These are phyloP conservation scores for Lacerta viridis DNA, from an alignment of 2,797 vertebrate genomes.

Conservation along the genomic window DNA sequence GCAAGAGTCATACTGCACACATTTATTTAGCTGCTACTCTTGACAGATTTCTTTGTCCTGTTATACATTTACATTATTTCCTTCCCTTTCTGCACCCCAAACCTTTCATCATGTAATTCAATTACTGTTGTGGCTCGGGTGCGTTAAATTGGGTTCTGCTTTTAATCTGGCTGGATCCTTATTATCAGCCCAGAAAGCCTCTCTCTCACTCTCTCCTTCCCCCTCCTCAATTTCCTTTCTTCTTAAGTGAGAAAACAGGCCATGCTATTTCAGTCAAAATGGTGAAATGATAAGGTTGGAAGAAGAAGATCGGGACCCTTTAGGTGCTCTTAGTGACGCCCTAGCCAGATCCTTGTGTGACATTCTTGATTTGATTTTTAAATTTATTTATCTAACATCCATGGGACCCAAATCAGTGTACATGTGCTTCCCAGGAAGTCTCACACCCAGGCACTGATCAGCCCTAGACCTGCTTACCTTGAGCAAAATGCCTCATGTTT, in stretches of 20 bases:
- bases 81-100: conserved; percentile 63
- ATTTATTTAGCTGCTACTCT: conserved; percentile 67
- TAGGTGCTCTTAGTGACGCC: not conserved
- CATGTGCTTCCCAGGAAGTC: not conserved
- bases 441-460: not conserved
- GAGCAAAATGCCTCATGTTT: not conserved
- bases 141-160: conserved; percentile 80
- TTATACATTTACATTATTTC: conserved; percentile 66
- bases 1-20: conserved; percentile 59
- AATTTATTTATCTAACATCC: too few relatives aligned
- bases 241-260: conserved; percentile 39
- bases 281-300: not conserved
- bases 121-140: conserved; percentile 76
- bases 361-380: not conserved
- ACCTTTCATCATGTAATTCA: conserved; percentile 77
- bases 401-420: not conserved
- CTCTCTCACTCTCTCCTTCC: conserved; percentile 25
- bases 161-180: conserved; percentile 74
- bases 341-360: not conserved
- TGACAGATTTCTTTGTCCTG: conserved; percentile 71
- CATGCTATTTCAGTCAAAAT: conserved; percentile 56
- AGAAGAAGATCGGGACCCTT: not conserved
- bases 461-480: not conserved
- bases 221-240: conserved; percentile 40
- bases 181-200: conserved; percentile 60